These are phyloP conservation scores for Cyclargus thomasi DNA, from an alignment of 1,140 invertebrate species.

Conservation along the genomic window DNA sequence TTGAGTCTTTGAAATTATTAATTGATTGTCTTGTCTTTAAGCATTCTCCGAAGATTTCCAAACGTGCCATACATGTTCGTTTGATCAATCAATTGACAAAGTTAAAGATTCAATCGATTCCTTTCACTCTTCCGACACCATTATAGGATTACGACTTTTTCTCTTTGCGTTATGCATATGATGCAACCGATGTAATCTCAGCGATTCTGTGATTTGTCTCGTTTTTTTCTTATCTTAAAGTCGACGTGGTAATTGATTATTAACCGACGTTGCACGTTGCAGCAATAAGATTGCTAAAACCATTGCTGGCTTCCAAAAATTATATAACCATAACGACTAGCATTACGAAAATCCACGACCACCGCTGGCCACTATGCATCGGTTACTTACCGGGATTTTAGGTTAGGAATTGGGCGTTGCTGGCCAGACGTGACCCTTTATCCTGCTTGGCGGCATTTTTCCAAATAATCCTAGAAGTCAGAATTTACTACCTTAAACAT, in stretches of 20 bases:
- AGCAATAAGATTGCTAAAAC: not conserved
- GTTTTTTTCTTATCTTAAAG: not conserved
- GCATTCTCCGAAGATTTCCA: not conserved
- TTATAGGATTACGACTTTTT: slow-evolving; percentile 5
- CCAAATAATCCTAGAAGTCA: not conserved
- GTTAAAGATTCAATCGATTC: slow-evolving; percentile 13
- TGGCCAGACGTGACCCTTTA: not conserved
- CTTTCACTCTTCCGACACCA: slow-evolving; percentile 18
- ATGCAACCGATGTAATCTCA: slow-evolving; percentile 6
- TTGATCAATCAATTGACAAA: not conserved
- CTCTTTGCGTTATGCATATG: slow-evolving; percentile 16
- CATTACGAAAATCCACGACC: not conserved
- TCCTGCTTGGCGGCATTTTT: not conserved
- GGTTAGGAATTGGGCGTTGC: not conserved
- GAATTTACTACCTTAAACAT: no score
- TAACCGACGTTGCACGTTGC: not conserved
- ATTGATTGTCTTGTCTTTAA: slow-evolving; percentile 4
- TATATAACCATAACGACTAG: not conserved
- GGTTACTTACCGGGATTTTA: not conserved
- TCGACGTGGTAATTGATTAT: not conserved
- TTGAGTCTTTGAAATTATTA: slow-evolving; percentile 15
- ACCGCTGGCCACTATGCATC: not conserved
- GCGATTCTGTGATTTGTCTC: not conserved
- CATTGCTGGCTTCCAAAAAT: not conserved
- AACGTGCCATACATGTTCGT: not conserved